A percentile compares a stretch with the other conserved stretches of the same genome.
Conservation (phyloP, 37 sponge, comb jelly and placozoan genomes). For the Mnemiopsis leidyi region DNA sequence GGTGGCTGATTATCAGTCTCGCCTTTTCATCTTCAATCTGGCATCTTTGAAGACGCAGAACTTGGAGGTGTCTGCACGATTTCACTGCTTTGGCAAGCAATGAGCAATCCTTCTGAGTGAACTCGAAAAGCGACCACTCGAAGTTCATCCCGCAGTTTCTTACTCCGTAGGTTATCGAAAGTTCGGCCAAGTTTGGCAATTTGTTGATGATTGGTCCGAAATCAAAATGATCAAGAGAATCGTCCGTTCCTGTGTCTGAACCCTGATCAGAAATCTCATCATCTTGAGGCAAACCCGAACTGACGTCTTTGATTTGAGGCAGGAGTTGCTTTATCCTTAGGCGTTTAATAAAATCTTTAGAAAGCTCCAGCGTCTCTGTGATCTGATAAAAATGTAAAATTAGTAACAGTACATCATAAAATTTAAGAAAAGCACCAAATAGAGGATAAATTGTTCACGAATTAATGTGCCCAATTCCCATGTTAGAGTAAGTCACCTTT, state of each 20-base stretch:
- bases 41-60: conserved; percentile 68
- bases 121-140: conserved; percentile 88
- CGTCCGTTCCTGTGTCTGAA: conserved; percentile 69
- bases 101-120: conserved; percentile 80
- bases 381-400: too few species aligned
- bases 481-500: too few species aligned
- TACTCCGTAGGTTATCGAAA: conserved; percentile 80
- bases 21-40: conserved; percentile 79
- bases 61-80: conserved; percentile 68
- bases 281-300: conserved; percentile 66
- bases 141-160: conserved; percentile 95
- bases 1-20: conserved; percentile 76
- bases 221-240: conserved; percentile 77
- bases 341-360: conserved; percentile 74
- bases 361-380: conserved; percentile 72
- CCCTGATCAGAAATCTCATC: conserved; percentile 67
- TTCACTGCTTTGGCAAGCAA: conserved; percentile 74
- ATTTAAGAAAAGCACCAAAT: too few species aligned
- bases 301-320: conserved; percentile 71
- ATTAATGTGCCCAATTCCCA: too few species aligned
- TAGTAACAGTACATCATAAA: too few species aligned
- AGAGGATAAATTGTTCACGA: too few species aligned
- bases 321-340: conserved; percentile 78
- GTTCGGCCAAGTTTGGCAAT: conserved; percentile 73
- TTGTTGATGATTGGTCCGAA: conserved; percentile 68